These are phyloP conservation scores for Ammodytes marinus DNA, from an alignment of 2,113 vertebrate genomes.

Conservation along the genomic window DNA sequence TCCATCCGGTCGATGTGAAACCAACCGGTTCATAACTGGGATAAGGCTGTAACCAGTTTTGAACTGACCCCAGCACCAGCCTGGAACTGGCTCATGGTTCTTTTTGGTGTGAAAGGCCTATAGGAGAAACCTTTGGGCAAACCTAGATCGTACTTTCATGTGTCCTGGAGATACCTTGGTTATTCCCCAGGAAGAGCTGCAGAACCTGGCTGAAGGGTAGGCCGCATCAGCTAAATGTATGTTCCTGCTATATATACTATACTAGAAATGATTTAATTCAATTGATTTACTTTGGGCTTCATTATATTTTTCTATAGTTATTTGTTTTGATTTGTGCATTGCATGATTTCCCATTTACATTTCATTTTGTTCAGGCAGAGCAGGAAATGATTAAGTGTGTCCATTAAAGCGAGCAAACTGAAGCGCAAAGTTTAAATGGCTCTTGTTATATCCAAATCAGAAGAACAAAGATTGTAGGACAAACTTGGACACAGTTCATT, in stretches of 20 bases:
- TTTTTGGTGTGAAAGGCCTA: too few species aligned
- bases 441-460: conserved; percentile 29
- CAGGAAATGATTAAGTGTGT: neutral
- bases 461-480: conserved; percentile 4
- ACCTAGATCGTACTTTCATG: neutral
- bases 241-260: neutral
- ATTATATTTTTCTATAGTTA: neutral
- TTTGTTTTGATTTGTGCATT: neutral
- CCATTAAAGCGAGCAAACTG: neutral
- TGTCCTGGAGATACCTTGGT: neutral
- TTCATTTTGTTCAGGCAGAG: neutral
- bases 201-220: neutral
- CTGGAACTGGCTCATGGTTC: too few species aligned
- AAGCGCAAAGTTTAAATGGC: conserved; percentile 4
- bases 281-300: too few species aligned
- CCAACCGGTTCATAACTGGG: too few species aligned
- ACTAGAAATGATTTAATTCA: too few species aligned
- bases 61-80: too few species aligned
- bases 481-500: conserved; percentile 2
- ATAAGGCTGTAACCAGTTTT: too few species aligned
- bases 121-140: neutral
- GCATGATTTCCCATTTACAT: neutral
- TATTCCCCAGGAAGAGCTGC: neutral
- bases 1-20: too few species aligned
- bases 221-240: neutral